A percentile compares a stretch with the other conserved stretches of the same genome.
Evolutionary conservation across 2,797 vertebrate genomes (phyloP).

Genomic region (Mormyrus hasselquistii): DNA sequence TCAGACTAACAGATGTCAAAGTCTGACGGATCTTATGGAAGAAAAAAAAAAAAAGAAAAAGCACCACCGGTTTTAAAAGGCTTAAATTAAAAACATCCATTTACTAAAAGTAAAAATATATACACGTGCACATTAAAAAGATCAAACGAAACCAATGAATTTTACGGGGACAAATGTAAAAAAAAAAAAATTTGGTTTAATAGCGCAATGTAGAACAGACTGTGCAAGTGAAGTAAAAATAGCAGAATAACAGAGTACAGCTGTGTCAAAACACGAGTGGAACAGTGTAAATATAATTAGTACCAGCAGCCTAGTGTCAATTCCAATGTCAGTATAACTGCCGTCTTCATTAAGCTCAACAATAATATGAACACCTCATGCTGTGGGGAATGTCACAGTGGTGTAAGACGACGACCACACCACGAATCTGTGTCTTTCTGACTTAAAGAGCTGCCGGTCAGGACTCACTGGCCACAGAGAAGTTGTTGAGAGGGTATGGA

Average conservation of each 20-base stretch:
- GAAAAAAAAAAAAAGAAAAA: neutral
- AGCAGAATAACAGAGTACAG: neutral
- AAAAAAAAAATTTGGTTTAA: neutral
- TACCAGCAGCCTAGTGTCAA: neutral
- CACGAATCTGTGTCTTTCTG: neutral
- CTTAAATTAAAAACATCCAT: neutral
- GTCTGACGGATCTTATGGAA: neutral
- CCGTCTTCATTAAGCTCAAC: neutral
- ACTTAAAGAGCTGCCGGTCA: neutral
- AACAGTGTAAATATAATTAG: constrained; percentile 1
- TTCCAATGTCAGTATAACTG: neutral
- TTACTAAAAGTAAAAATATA: neutral
- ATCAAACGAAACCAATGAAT: neutral
- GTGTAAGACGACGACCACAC: neutral
- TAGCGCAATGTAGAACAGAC: neutral
- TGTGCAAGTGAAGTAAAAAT: neutral
- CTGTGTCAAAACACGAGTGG: neutral
- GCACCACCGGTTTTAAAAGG: neutral
- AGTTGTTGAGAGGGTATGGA: constrained; percentile 96
- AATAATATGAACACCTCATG: neutral
- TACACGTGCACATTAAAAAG: neutral
- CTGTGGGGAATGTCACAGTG: neutral
- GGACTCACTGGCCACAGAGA: constrained; percentile 95
- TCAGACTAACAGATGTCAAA: neutral
- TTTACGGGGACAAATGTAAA: neutral